Conservation (phyloP, 2,888 invertebrate species). For the Idaea straminata region DNA sequence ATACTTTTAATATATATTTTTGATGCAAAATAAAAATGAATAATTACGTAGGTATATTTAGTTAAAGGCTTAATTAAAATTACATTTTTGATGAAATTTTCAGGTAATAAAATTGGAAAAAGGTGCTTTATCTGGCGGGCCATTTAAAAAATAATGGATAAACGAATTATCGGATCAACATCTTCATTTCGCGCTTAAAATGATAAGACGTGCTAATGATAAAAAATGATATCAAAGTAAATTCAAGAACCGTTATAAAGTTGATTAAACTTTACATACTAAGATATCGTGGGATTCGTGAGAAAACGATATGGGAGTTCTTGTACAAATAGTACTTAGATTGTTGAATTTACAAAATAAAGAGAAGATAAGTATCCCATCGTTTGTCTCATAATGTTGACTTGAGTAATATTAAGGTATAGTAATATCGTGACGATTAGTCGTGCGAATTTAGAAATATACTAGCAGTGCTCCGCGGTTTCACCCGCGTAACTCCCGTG, state of each 20-base stretch:
- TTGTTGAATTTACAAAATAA: neutral
- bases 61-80: no score
- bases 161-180: neutral
- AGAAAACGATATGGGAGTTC: constrained; percentile 34
- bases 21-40: no score
- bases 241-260: constrained; percentile 37
- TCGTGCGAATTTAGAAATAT: no score
- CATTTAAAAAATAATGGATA: no score
- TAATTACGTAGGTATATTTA: no score
- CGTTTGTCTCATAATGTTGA: neutral
- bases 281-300: constrained; percentile 17
- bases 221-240: constrained; percentile 22
- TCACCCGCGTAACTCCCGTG: no score
- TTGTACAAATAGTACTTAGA: neutral
- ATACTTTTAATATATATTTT: no score
- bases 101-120: no score
- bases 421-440: no score
- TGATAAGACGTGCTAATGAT: constrained; percentile 13
- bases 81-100: no score
- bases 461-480: no score
- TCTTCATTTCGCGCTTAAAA: constrained; percentile 4
- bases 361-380: neutral
- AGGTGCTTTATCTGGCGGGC: no score
- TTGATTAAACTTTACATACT: constrained; percentile 38
- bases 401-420: neutral